Evolutionary conservation across 2,113 vertebrate genomes (phyloP).

Genomic region (Arvicanthis niloticus): DNA sequence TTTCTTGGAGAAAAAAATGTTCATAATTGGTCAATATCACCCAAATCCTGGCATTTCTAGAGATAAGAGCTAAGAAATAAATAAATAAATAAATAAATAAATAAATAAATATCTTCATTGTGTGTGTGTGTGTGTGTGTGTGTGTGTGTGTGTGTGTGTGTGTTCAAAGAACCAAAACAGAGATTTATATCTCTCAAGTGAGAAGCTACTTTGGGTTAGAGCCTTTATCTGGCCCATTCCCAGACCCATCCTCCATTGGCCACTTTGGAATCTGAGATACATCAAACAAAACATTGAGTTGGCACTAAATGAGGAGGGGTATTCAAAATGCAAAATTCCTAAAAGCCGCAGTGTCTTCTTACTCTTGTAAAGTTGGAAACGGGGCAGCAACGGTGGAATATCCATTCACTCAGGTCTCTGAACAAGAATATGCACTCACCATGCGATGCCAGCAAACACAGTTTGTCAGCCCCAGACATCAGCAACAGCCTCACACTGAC

Average conservation of each 20-base stretch:
- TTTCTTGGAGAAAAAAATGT: background rate
- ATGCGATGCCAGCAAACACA: background rate
- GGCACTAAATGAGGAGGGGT: background rate
- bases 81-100: background rate
- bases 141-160: background rate
- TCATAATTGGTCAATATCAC: conserved; percentile 16
- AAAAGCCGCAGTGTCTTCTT: background rate
- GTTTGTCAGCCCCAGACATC: background rate
- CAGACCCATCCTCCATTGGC: background rate
- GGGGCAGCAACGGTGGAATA: background rate
- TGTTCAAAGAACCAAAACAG: conserved; percentile 49
- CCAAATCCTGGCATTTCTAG: background rate
- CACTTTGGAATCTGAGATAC: background rate
- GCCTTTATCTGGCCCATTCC: background rate
- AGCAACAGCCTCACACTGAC: background rate
- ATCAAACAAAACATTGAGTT: conserved; percentile 16
- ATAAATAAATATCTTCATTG: conserved; percentile 5
- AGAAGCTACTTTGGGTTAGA: background rate
- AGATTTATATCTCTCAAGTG: background rate
- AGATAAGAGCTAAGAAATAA: background rate
- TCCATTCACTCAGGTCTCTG: background rate
- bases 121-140: no score
- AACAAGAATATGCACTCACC: background rate
- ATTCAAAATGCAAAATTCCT: conserved; percentile 35
- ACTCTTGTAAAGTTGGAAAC: conserved; percentile 9